Percentiles rank a stretch among this genome's conserved stretches.
Conservation (phyloP, 2,888 invertebrate species). For the Napeogenes sylphis region DNA sequence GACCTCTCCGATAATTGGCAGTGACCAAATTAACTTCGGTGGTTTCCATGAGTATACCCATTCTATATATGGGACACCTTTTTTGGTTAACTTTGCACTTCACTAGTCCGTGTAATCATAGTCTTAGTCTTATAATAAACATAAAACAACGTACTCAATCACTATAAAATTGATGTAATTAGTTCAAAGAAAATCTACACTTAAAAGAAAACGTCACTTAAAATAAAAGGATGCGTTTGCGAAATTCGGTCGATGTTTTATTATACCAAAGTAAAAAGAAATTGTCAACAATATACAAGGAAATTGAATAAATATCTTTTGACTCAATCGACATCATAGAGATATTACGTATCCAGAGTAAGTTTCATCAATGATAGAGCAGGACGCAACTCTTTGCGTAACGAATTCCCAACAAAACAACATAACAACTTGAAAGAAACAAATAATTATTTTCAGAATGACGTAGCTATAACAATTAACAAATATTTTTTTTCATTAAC, state of each 20-base stretch:
- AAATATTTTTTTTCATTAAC: not conserved
- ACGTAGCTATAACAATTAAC: constrained; percentile 1
- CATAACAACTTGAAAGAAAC: constrained; percentile 6
- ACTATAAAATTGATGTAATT: not conserved
- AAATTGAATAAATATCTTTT: too few species aligned
- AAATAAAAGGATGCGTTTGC: constrained; percentile 40
- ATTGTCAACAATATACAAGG: not conserved
- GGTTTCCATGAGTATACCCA: constrained; percentile 75
- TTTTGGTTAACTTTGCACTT: constrained; percentile 45
- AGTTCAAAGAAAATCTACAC: too few species aligned
- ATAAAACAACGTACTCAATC: constrained; percentile 1
- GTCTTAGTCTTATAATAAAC: constrained; percentile 12
- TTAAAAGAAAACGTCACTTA: too few species aligned
- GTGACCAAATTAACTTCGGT: constrained; percentile 67
- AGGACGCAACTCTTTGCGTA: constrained; percentile 33
- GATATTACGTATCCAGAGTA: too few species aligned
- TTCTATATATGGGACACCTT: constrained; percentile 58
- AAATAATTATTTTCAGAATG: too few species aligned
- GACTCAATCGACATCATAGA: too few species aligned
- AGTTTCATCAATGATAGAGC: constrained; percentile 33
- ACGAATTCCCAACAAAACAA: constrained; percentile 20
- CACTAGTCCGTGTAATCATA: constrained; percentile 45
- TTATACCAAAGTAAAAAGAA: constrained; percentile 5
- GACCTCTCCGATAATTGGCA: constrained; percentile 54
- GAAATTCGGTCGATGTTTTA: constrained; percentile 22